phyloP scores from a whole-genome alignment of 1,140 invertebrate genomes.

The Rhopalosiphum maidis region DNA sequence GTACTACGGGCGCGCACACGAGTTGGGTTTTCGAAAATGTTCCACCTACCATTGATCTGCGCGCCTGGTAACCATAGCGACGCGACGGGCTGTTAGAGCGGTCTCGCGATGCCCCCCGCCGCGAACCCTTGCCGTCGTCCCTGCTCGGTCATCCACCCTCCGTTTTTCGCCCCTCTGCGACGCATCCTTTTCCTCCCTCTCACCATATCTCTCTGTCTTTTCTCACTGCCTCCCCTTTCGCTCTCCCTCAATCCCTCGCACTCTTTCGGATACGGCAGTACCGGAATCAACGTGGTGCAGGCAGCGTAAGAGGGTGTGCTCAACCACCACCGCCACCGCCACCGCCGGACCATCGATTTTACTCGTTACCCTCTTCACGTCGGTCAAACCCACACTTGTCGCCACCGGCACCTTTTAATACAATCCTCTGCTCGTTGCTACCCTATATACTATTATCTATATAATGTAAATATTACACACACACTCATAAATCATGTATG shows the following conservation, averaged over 20 bases:
- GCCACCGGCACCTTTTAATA: slow-evolving; percentile 56
- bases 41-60: slow-evolving; percentile 57
- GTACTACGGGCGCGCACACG: slow-evolving; percentile 26
- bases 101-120: background rate
- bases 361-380: slow-evolving; percentile 57
- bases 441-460: background rate
- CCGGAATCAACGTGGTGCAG: background rate
- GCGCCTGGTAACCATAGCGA: slow-evolving; percentile 49
- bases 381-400: slow-evolving; percentile 58
- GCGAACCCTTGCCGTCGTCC: background rate
- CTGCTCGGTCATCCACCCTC: background rate
- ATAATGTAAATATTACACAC: background rate
- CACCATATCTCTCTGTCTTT: background rate
- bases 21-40: slow-evolving; percentile 52
- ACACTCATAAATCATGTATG: background rate
- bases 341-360: slow-evolving; percentile 55
- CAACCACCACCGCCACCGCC: slow-evolving; percentile 27
- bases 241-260: too few relatives aligned
- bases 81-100: slow-evolving; percentile 13
- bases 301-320: background rate
- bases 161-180: background rate
- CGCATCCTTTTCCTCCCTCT: slow-evolving; percentile 1
- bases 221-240: background rate
- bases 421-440: background rate
- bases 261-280: background rate